phyloP scores from a whole-genome alignment of 2,797 vertebrate species.

The Ctenopoma multispine region DNA sequence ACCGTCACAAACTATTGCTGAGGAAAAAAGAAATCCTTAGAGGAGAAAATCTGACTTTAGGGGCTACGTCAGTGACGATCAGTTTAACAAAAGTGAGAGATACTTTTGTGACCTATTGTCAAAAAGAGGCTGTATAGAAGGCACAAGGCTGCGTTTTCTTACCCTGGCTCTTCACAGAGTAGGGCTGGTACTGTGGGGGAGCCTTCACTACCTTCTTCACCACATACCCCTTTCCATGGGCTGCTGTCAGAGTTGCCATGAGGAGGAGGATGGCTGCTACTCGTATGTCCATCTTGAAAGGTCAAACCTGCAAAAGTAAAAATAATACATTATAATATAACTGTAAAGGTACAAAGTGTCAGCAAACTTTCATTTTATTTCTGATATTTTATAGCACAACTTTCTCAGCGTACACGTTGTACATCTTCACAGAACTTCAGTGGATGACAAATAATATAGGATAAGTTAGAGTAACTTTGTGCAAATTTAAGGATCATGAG shows the following conservation, averaged over 20 bases:
- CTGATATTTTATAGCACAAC: neutral
- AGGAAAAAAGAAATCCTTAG: constrained; percentile 1
- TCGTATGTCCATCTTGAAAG: constrained; percentile 90
- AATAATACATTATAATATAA: constrained; percentile 6
- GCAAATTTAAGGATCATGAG: constrained; percentile 23
- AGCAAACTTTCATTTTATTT: constrained; percentile 3
- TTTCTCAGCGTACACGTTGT: neutral
- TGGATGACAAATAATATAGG: neutral
- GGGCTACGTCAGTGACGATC: neutral
- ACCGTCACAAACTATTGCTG: neutral
- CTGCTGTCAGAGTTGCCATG: constrained; percentile 85
- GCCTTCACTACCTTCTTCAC: constrained; percentile 91
- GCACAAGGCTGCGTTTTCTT: constrained; percentile 68
- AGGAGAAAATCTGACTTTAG: constrained; percentile 7
- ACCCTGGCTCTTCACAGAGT: constrained; percentile 93
- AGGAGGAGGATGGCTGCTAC: constrained; percentile 85
- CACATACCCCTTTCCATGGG: constrained; percentile 89
- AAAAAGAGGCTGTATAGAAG: neutral
- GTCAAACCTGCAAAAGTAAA: constrained; percentile 78
- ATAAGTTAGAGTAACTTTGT: neutral
- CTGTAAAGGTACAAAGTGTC: constrained; percentile 5
- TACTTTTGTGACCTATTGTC: neutral
- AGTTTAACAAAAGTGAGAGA: neutral
- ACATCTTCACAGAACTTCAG: constrained; percentile 14
- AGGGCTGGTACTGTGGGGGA: constrained; percentile 85